Base-by-base conservation (phyloP, 2,888 invertebrate genomes). In the Parnassius orleans region DNA sequence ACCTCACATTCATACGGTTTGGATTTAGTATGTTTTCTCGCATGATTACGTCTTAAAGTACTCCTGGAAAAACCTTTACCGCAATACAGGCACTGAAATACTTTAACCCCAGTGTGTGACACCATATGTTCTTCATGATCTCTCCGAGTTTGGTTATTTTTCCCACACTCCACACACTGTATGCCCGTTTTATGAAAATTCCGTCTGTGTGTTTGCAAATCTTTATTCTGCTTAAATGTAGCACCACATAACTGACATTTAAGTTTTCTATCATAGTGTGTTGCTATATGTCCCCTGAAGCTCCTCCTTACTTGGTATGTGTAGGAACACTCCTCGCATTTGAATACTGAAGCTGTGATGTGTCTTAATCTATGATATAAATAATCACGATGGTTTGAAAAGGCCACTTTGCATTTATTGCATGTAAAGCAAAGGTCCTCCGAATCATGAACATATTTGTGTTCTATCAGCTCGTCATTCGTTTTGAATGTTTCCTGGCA, bases 71-170 rank as follows among this genome's bases (percentile, higher is more conserved):
- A 80, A 0, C 74, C 72, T 5, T 64, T 69, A 0, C 80, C 80
- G 2, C 80, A 80, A 41, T 79, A 80, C 0, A 74, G 41, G 57
- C 80, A 80, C 42, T 80, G 80, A 3, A 52, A 19, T 1, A 43
- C 60, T 47, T 74, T 79, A 0, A 80, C 69, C 0, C 78, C 76
- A 0, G 78, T 78, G 10, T 80, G 80, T 0, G 53, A 48, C 0
- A 33, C 10, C 71, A 79, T 74, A 19, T 80, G 80, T 2, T 67
- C 62, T 0, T 64, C 53, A 2, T 52, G 50, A 41, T 55, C 55
- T 15, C 54, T 53, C 2, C 3, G 3, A 0, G 14, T 19, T 10
- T 15, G 50, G 14, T 48, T 64, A 10, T 51, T 19, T 19, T 65
- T 65, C 0, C 69, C 69, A n/a, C 71, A 71, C 14, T 71, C 71